phyloP scores from a whole-genome alignment of 2,888 invertebrate species.

The Branchipolynoe longqiensis region DNA sequence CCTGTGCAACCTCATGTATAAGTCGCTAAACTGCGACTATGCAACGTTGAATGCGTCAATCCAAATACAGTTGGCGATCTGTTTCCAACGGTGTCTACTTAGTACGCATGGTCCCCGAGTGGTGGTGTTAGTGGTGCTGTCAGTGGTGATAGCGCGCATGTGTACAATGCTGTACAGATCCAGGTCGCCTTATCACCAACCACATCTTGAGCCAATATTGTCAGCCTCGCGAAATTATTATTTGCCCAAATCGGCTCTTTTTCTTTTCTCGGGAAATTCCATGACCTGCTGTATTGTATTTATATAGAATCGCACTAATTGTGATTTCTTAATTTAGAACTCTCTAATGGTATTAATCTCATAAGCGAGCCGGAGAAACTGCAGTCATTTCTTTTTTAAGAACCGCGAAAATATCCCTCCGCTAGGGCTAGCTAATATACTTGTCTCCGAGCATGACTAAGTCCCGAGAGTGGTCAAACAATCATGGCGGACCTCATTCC shows the following conservation, averaged over 20 bases:
- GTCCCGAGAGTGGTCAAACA: slow-evolving; percentile 16
- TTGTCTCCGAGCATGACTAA: slow-evolving; percentile 10
- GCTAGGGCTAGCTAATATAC: background rate
- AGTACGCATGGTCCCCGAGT: background rate
- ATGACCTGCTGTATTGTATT: too few relatives aligned
- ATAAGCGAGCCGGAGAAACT: too few relatives aligned
- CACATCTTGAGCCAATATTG: background rate
- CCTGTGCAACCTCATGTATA: background rate
- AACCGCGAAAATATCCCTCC: too few relatives aligned
- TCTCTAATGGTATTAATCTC: too few relatives aligned
- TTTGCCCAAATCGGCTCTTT: too few relatives aligned
- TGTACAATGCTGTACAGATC: background rate
- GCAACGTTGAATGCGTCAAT: too few relatives aligned
- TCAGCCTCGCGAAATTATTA: background rate
- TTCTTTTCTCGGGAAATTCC: too few relatives aligned
- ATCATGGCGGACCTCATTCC: slow-evolving; percentile 14
- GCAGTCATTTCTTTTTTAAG: too few relatives aligned
- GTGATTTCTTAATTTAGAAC: too few relatives aligned
- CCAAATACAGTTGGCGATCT: too few relatives aligned
- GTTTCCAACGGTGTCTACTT: too few relatives aligned
- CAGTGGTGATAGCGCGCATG: background rate
- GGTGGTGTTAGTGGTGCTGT: background rate
- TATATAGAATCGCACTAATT: too few relatives aligned
- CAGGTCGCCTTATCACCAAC: background rate
- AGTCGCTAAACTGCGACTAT: background rate